A percentile compares a stretch with the other conserved stretches of the same genome.
Evolutionary conservation across 2,797 vertebrate species (phyloP).

Genomic region (Taeniopygia guttata): DNA sequence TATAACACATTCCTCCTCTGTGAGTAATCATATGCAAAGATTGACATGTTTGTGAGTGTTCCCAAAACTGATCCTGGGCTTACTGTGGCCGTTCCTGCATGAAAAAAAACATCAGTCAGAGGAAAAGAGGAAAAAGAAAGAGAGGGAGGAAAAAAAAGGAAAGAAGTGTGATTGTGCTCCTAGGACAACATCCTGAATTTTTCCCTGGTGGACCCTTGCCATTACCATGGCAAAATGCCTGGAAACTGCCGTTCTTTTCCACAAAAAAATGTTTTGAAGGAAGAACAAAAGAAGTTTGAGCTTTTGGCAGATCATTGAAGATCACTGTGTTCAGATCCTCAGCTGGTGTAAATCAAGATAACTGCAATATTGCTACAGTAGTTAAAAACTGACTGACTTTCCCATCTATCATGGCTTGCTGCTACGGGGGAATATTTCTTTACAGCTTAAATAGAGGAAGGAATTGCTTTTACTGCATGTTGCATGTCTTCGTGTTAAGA

Average conservation of each 20-base stretch:
- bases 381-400: slow-evolving; percentile 41
- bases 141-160: not conserved
- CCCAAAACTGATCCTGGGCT: not conserved
- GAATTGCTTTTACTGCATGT: not conserved
- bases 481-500: not conserved
- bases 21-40: slow-evolving; percentile 50
- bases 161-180: slow-evolving; percentile 6
- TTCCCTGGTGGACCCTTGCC: slow-evolving; percentile 42
- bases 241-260: slow-evolving; percentile 45
- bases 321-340: slow-evolving; percentile 38
- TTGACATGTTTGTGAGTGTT: slow-evolving; percentile 22
- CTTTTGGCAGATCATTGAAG: slow-evolving; percentile 47
- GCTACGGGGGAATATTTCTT: not conserved
- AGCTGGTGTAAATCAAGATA: slow-evolving; percentile 57
- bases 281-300: slow-evolving; percentile 61
- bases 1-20: slow-evolving; percentile 23
- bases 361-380: slow-evolving; percentile 34
- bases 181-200: slow-evolving; percentile 44
- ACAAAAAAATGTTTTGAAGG: slow-evolving; percentile 54
- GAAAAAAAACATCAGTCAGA: not conserved
- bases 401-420: not conserved
- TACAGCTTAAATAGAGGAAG: not conserved
- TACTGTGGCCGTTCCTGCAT: not conserved
- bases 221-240: slow-evolving; percentile 60
- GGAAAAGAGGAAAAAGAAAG: not conserved